Percentiles rank a stretch among this genome's conserved stretches.
Conservation (phyloP, 2,888 invertebrate species). For the Amiota communis region DNA sequence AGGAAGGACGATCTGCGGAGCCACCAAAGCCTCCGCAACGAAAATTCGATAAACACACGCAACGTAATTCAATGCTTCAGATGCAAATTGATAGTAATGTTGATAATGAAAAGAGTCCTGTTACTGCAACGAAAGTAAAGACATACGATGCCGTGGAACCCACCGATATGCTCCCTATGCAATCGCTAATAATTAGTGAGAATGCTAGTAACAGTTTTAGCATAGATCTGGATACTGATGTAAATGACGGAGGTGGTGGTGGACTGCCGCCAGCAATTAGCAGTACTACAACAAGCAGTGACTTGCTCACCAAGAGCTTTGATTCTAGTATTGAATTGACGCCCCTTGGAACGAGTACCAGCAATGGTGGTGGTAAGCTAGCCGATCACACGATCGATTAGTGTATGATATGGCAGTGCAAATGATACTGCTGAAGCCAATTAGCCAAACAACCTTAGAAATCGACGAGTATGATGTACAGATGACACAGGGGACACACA, state of each 20-base stretch:
- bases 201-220: constrained; percentile 68
- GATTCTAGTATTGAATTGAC: constrained; percentile 67
- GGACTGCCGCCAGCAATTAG: constrained; percentile 52
- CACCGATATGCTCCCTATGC: constrained; percentile 68
- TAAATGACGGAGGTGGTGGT: constrained; percentile 62
- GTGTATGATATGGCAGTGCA: constrained; percentile 7
- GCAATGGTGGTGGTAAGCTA: constrained; percentile 54
- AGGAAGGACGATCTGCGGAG: constrained; percentile 52
- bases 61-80: constrained; percentile 69
- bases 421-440: constrained; percentile 43
- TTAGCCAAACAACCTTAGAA: constrained; percentile 55
- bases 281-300: constrained; percentile 65
- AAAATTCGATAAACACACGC: constrained; percentile 70
- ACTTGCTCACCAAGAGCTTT: constrained; percentile 67
- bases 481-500: not conserved
- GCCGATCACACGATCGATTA: constrained; percentile 53
- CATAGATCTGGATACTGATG: constrained; percentile 67
- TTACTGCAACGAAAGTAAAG: constrained; percentile 43
- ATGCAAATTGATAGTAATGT: constrained; percentile 59
- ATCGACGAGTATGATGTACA: constrained; percentile 31
- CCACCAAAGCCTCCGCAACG: constrained; percentile 70
- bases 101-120: constrained; percentile 61
- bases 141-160: constrained; percentile 56
- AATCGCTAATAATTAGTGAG: constrained; percentile 68
- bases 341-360: constrained; percentile 54